Evolutionary conservation across 2,888 invertebrate genomes (phyloP), one percentile per base, ranked within the genome.

Genomic region (Nematopogon swammerdamellus): DNA sequence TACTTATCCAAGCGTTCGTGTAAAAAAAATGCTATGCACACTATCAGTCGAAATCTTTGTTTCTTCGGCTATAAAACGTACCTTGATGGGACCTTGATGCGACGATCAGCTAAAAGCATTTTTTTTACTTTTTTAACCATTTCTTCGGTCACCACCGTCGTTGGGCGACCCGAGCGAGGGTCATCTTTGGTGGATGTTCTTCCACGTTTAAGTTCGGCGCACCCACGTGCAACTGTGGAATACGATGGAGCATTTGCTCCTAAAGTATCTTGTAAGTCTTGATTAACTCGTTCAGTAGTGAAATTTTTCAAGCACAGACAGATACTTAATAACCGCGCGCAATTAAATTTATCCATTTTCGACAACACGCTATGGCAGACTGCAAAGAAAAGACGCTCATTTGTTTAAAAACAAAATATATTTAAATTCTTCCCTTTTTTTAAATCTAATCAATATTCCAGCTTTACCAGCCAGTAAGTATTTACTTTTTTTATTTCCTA

Each of bases 291-390:
- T 20, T 29, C 46, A 11, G 20, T 19, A 46, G 30, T 46, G 20
- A 29, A 46, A 46, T 29, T 29, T 29, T 16, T 46, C 46, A 46
- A 20, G 19, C 46, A 20, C 20, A 29, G 25, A 20, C 20, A 29
- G 25, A 20, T 46, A 18, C n/a, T 29, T 19, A 20, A 46, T 46
- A 14, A 20, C 46, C 46, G 25, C 25, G 30, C 20, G 17, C 14
- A 29, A 16, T 29, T 46, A 10, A 10, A 46, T 46, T 46, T 46
- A 4, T 46, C 46, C 46, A 46, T 45, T 45, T 45, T n/a, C 45
- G 18, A 45, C 18, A 45, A 45, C 45, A 45, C 45, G 16, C 45
- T 45, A 16, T 14, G 45, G 17, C 45, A 45, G 25, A 25, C 25
- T 25, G 25, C 25, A 25, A 25, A 25, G 4, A 25, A 25, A 25